phyloP scores from a whole-genome alignment of 2,113 vertebrate genomes.

The Seriola rivoliana region DNA sequence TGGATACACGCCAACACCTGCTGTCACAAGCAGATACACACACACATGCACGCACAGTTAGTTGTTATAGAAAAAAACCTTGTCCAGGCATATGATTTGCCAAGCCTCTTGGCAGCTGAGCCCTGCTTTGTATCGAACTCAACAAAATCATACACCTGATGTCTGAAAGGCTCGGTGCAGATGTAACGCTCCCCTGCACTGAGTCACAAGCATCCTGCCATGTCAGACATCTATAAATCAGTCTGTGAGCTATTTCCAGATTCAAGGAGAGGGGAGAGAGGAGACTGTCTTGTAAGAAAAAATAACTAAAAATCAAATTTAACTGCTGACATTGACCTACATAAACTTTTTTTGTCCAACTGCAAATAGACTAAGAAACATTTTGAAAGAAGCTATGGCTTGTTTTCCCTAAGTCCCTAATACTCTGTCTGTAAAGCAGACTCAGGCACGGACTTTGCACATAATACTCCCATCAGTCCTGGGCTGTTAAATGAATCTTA shows the following conservation, averaged over 20 bases:
- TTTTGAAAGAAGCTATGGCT: conserved; percentile 3
- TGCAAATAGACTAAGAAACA: conserved; percentile 13
- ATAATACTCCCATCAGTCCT: conserved; percentile 56
- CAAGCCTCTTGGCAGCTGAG: conserved; percentile 65
- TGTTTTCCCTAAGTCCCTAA: conserved; percentile 1
- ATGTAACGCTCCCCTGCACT: conserved; percentile 62
- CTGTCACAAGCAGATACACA: conserved; percentile 57
- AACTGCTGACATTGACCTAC: conserved; percentile 19
- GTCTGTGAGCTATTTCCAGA: conserved; percentile 43
- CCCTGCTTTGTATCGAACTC: conserved; percentile 48
- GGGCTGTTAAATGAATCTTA: conserved; percentile 58
- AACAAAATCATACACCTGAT: conserved; percentile 60
- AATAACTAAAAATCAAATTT: conserved; percentile 24
- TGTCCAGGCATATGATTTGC: conserved; percentile 47
- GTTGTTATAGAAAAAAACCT: conserved; percentile 29
- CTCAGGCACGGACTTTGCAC: conserved; percentile 37
- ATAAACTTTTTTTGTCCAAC: background rate
- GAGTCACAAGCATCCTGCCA: conserved; percentile 54
- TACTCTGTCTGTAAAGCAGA: conserved; percentile 17
- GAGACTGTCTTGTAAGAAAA: conserved; percentile 28
- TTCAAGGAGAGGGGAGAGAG: conserved; percentile 25
- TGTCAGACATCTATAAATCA: conserved; percentile 62
- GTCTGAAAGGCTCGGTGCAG: conserved; percentile 48
- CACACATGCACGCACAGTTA: conserved; percentile 48
- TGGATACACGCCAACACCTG: conserved; percentile 93